phyloP scores from a whole-genome alignment of 37 sponge, comb jelly and placozoan species.

The Cliona cf. orientalis region DNA sequence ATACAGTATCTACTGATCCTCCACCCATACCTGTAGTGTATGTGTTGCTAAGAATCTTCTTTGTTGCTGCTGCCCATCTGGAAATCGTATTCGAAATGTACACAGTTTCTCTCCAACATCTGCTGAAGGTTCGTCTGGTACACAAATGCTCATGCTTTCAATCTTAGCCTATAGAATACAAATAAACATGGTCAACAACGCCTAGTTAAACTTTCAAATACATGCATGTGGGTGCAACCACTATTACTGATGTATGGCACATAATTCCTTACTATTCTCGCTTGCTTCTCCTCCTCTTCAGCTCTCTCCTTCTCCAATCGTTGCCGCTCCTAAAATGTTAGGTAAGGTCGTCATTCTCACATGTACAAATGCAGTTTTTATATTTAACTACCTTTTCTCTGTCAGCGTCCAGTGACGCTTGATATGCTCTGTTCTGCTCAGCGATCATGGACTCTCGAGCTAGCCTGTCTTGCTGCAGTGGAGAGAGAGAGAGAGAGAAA shows the following conservation, averaged over 20 bases:
- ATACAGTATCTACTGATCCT: too few relatives aligned
- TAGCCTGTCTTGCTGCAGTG: slow-evolving; percentile 60
- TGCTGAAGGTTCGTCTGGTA: slow-evolving; percentile 67
- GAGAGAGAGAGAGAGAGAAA: too few relatives aligned
- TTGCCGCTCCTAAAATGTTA: slow-evolving; percentile 14
- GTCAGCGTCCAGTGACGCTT: slow-evolving; percentile 76
- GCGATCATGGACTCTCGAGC: slow-evolving; percentile 70
- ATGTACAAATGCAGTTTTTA: neutral
- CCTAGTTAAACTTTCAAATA: too few relatives aligned
- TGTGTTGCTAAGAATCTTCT: slow-evolving; percentile 76
- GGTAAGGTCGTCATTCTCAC: neutral
- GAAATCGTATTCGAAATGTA: slow-evolving; percentile 69
- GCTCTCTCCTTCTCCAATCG: slow-evolving; percentile 27
- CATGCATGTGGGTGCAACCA: neutral
- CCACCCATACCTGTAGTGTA: slow-evolving; percentile 39
- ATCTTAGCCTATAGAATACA: slow-evolving; percentile 27
- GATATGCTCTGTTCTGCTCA: slow-evolving; percentile 80
- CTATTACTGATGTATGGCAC: neutral
- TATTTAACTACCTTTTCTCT: slow-evolving; percentile 53
- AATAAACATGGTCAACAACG: neutral
- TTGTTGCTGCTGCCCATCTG: slow-evolving; percentile 62
- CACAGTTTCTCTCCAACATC: slow-evolving; percentile 40
- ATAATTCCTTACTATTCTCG: slow-evolving; percentile 5
- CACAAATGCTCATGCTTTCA: slow-evolving; percentile 24
- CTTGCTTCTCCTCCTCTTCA: slow-evolving; percentile 49